Percentiles rank a stretch among this genome's conserved stretches.
Conservation (phyloP, 2,113 vertebrate genomes). For the Gyps fulvus region DNA sequence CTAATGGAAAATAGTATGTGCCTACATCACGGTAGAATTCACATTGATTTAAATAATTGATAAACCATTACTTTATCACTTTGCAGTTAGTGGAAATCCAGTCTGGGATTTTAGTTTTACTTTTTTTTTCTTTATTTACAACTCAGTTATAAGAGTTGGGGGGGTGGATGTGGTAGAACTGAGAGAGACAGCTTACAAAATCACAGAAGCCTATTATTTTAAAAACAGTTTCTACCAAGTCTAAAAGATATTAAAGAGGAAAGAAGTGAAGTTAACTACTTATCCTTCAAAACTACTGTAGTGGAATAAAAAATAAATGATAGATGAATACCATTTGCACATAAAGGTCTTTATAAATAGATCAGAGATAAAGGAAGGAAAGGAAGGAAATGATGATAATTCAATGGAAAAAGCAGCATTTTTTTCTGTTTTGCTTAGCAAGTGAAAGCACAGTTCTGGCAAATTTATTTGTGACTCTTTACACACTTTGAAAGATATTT, state of each 20-base stretch:
- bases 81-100: not conserved
- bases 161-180: not conserved
- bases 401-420: not conserved
- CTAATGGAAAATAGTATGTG: not conserved
- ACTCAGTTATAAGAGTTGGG: not conserved
- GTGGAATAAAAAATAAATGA: constrained; percentile 28
- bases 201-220: not conserved
- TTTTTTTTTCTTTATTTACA: not conserved
- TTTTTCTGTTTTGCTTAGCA: not conserved
- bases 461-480: not conserved
- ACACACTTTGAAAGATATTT: not conserved
- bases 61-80: not conserved
- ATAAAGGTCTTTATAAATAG: constrained; percentile 26
- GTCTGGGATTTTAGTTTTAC: not conserved
- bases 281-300: constrained; percentile 26
- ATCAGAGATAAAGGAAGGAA: not conserved
- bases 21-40: not conserved
- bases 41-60: constrained; percentile 4
- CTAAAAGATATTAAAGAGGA: not conserved
- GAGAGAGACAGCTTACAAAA: not conserved
- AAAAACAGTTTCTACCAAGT: not conserved
- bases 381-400: not conserved
- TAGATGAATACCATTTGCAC: not conserved
- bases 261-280: not conserved
- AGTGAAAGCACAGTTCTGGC: not conserved